These are phyloP conservation scores for Coregonus ussuriensis DNA, from an alignment of 2,797 vertebrate genomes.

Conservation along the genomic window DNA sequence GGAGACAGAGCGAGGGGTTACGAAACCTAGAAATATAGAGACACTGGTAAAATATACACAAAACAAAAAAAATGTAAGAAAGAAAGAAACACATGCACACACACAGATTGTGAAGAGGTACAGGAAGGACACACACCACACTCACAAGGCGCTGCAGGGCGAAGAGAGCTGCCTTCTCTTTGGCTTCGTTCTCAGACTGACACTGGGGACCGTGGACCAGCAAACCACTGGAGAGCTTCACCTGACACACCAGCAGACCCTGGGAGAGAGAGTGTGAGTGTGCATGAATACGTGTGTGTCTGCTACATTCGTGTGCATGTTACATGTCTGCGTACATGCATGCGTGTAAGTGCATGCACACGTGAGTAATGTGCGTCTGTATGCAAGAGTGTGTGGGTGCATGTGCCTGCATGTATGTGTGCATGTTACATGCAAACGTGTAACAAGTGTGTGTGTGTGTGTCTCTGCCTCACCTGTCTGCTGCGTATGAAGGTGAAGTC, in stretches of 20 bases:
- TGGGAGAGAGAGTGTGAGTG: conserved; percentile 52
- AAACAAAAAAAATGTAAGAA: too few relatives aligned
- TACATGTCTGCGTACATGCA: too few relatives aligned
- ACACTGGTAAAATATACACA: too few relatives aligned
- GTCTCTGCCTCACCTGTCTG: conserved; percentile 81
- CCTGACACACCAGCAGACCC: conserved; percentile 89
- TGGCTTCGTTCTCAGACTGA: conserved; percentile 91
- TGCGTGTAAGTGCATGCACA: too few relatives aligned
- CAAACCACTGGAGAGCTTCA: conserved; percentile 91
- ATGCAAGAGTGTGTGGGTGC: neutral
- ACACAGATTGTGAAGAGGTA: neutral
- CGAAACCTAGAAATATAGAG: too few relatives aligned
- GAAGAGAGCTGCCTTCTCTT: conserved; percentile 92
- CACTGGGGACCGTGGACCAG: conserved; percentile 91
- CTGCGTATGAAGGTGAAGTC: conserved; percentile 89
- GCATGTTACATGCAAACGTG: neutral
- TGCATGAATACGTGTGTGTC: neutral
- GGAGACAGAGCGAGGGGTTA: conserved; percentile 13
- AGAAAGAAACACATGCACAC: neutral
- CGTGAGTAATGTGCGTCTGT: neutral
- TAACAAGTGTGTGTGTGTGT: neutral
- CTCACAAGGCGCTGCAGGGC: conserved; percentile 91
- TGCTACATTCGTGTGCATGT: neutral
- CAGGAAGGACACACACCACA: neutral
- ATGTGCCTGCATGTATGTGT: neutral